These are phyloP conservation scores for Phalacrocorax pelagicus DNA, from an alignment of 2,113 vertebrate genomes.

Conservation along the genomic window DNA sequence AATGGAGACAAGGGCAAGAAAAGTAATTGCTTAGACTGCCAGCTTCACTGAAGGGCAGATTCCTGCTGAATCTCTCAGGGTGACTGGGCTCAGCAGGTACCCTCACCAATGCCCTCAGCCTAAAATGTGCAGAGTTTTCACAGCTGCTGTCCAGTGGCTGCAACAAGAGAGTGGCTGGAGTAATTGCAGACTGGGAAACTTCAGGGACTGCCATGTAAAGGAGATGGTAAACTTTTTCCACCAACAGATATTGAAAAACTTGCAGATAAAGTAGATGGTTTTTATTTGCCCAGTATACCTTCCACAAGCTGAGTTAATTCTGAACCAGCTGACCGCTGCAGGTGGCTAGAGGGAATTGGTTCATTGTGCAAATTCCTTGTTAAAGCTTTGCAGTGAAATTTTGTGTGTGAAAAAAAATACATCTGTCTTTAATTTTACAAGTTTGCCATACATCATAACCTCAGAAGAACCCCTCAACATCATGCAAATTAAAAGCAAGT, in stretches of 20 bases:
- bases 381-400: conserved; percentile 37
- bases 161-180: background rate
- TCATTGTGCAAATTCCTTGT: conserved; percentile 22
- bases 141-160: background rate
- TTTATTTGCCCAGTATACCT: background rate
- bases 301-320: background rate
- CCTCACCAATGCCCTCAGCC: background rate
- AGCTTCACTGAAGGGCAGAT: background rate
- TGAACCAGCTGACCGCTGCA: background rate
- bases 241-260: background rate
- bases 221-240: background rate
- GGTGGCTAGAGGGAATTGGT: conserved; percentile 14
- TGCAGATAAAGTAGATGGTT: background rate
- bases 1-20: background rate
- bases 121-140: background rate
- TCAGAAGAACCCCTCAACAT: conserved; percentile 51
- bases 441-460: conserved; percentile 50
- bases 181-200: background rate
- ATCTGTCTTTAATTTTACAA: conserved; percentile 55
- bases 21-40: background rate
- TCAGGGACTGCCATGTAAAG: background rate
- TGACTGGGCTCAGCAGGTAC: background rate
- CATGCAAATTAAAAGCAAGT: conserved; percentile 61
- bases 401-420: conserved; percentile 35
- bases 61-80: background rate